These are phyloP conservation scores for Eulemur coronatus DNA, from an alignment of 2,797 vertebrate species.

Conservation along the genomic window DNA sequence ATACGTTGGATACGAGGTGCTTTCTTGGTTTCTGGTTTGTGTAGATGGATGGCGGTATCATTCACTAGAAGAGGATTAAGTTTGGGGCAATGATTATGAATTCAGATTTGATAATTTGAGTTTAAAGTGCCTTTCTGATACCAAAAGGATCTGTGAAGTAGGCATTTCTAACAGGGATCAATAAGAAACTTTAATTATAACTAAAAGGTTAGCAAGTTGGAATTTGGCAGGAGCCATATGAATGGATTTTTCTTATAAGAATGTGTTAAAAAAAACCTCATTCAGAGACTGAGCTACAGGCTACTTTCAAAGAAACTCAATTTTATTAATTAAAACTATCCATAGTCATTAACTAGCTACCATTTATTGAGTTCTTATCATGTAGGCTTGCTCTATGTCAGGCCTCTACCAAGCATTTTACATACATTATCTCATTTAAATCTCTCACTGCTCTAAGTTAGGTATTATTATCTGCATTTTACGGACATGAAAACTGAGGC, in stretches of 20 bases:
- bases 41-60: neutral
- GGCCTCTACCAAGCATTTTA: neutral
- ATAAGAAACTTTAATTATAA: constrained; percentile 52
- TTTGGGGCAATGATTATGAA: neutral
- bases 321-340: constrained; percentile 71
- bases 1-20: no score
- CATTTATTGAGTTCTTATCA: constrained; percentile 44
- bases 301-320: constrained; percentile 61
- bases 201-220: constrained; percentile 48
- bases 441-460: neutral
- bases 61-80: neutral
- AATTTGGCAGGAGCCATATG: constrained; percentile 29
- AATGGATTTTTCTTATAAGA: constrained; percentile 64
- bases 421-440: constrained; percentile 55
- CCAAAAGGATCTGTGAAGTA: neutral
- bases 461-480: constrained; percentile 38
- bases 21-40: neutral
- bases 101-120: neutral
- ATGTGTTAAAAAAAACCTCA: constrained; percentile 67
- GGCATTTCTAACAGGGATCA: constrained; percentile 40
- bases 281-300: constrained; percentile 50
- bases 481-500: constrained; percentile 27
- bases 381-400: constrained; percentile 1
- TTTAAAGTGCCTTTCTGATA: neutral
- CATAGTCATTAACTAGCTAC: constrained; percentile 56